A percentile compares a stretch with the other conserved stretches of the same genome.
These are phyloP conservation scores for Otis tarda DNA, from an alignment of 2,113 vertebrate genomes.

Conservation along the genomic window DNA sequence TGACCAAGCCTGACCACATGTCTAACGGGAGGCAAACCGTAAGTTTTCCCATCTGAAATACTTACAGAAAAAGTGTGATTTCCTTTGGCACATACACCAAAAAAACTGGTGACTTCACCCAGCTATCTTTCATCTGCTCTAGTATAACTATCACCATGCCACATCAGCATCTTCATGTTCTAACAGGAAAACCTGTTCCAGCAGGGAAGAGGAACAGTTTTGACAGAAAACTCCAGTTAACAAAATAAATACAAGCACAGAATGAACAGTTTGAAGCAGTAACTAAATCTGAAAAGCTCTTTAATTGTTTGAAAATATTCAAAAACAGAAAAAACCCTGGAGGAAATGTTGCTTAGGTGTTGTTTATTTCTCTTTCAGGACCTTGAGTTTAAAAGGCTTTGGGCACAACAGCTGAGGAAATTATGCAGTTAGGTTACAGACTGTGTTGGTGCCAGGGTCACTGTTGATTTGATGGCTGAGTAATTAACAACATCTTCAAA, in stretches of 20 bases:
- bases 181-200: not conserved
- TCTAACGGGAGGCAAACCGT: not conserved
- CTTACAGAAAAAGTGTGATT: not conserved
- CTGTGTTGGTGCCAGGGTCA: not conserved
- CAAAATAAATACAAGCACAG: not conserved
- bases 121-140: not conserved
- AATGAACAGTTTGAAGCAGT: not conserved
- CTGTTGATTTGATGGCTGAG: not conserved
- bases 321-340: not conserved
- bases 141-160: not conserved
- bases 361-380: not conserved
- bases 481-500: not conserved
- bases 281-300: not conserved
- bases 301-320: not conserved
- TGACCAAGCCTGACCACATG: not conserved
- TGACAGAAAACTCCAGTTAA: not conserved
- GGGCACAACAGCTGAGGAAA: not conserved
- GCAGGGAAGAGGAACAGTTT: not conserved
- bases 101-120: not conserved
- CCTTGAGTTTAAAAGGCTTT: not conserved
- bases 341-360: not conserved
- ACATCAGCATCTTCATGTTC: not conserved
- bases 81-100: not conserved
- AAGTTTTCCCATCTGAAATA: slow-evolving; percentile 3
- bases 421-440: not conserved